Base-by-base conservation (phyloP, 2,113 vertebrate genomes). In the Nycticryphes semicollaris region DNA sequence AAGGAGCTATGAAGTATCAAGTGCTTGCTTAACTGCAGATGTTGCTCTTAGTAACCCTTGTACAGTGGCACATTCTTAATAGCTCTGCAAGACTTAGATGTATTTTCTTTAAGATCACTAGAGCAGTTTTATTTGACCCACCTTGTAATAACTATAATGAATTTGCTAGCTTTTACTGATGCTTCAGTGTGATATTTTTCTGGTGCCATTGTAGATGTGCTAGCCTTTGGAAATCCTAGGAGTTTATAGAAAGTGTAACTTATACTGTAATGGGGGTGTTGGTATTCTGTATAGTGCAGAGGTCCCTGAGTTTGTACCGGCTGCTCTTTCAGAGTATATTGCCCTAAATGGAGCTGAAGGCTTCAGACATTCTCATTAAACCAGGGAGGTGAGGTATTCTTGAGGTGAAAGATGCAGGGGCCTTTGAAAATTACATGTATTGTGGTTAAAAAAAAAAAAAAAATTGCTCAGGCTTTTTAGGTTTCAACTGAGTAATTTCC, bases 401-500 rank as follows among this genome's bases (percentile, higher is more conserved):
- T 85, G 84, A 76, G 56, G 80, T 54, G 8, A 75, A 51, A 70
- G 45, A 68, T 13, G 7, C 31, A 57, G 25, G 19, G 31, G 9
- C 63, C 64, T 87, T 70, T 93, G 31, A 75, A 87, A 92, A 66
- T 47, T 1, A 51, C 47, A 13, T 7, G 10, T 8, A n/a, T 66
- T 43, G 37, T 57, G 39, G 60, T 66, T 39, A 39, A 39, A 39
- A 39, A 39, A 39, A 39, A 39, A 39, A 45, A 25, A 14, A 66
- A 66, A 85, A 5, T 22, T 69, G 30, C 50, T 91, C 70, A 18
- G 90, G 54, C 60, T 90, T 90, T 80, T 54, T 43, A 45, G 56
- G 68, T 84, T 88, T 77, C 69, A 88, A 77, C 43, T 53, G 28
- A 59, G 84, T 89, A 90, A 87, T 79, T 96, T 97, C 94, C 95